Evolutionary conservation across 2,888 invertebrate genomes (phyloP), one percentile per base, ranked within the genome.

Genomic region (Hoplodrina ambigua): DNA sequence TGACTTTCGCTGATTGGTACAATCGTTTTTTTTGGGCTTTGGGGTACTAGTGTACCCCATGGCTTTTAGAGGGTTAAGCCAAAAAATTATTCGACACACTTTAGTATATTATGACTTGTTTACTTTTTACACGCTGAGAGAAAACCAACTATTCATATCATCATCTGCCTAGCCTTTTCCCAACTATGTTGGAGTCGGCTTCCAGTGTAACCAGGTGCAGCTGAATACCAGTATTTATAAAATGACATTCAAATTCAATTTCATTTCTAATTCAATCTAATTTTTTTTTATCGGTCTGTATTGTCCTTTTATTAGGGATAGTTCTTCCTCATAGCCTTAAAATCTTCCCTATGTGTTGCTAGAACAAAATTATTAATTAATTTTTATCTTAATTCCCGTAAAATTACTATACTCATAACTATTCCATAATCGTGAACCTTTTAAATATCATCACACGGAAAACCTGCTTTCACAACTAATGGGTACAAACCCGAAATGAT

Each of bases 391-490:
- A 49, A 25, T 17, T 17, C 13, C 15, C 20, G 20, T 53, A 15
- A 41, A 50, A 30, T 56, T 46, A 61, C 19, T 4, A 2, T 56
- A 58, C 19, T 17, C 37, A 37, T 46, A 54, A 8, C 20, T 20
- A 15, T n/a, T 15, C 55, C 13, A 52, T 52, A 56, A 20, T 59
- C 41, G 15, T 49, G 33, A 54, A 20, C 57, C 55, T 67, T 63
- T 25, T 25, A 25, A 25, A 25, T 25, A 67, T 25, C 19, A 50
- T 19, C 8, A 49, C 33, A 49, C 33, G 41, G 30, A 58, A 15
- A 72, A 72, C 67, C 52, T n/a, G 37, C 46, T n/a, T 73, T 50
- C 49, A 56, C 41, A 75, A 68, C 57, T 46, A 63, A 66, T 50
- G 50, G 37, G 41, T 41, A n/a, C 13, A 20, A 25, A 17, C 41